These are phyloP conservation scores for Dolomedes plantarius DNA, from an alignment of 2,888 invertebrate genomes.

Conservation along the genomic window DNA sequence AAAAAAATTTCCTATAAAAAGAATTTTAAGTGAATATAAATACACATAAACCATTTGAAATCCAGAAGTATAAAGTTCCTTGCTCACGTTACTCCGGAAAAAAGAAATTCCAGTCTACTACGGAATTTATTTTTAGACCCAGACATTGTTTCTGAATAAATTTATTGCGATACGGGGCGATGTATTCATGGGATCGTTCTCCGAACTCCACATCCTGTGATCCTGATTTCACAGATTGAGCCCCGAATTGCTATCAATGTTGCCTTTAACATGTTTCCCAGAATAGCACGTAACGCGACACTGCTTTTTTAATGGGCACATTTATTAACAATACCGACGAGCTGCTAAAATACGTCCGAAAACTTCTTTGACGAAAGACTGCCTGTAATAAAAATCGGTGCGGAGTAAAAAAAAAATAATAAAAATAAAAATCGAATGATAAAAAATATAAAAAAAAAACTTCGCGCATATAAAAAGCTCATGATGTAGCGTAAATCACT, in stretches of 20 bases:
- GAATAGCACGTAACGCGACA: slow-evolving; percentile 40
- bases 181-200: too few relatives aligned
- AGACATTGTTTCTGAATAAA: not conserved
- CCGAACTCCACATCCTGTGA: not conserved
- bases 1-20: too few relatives aligned
- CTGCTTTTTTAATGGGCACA: slow-evolving; percentile 46
- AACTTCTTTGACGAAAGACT: not conserved
- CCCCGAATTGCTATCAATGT: not conserved
- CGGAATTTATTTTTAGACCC: too few relatives aligned
- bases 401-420: not conserved
- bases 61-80: too few relatives aligned
- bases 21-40: too few relatives aligned
- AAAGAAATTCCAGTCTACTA: too few relatives aligned
- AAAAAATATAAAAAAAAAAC: not conserved
- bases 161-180: not conserved
- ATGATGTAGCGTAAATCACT: slow-evolving; percentile 56
- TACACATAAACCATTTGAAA: too few relatives aligned
- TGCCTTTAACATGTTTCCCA: not conserved
- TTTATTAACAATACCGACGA: slow-evolving; percentile 10
- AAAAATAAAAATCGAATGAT: too few relatives aligned
- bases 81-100: too few relatives aligned
- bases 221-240: not conserved
- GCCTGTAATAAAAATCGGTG: slow-evolving; percentile 9
- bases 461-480: not conserved
- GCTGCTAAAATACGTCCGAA: slow-evolving; percentile 5